Conservation (phyloP, 2,113 vertebrate species). For the Noturus placidus region DNA sequence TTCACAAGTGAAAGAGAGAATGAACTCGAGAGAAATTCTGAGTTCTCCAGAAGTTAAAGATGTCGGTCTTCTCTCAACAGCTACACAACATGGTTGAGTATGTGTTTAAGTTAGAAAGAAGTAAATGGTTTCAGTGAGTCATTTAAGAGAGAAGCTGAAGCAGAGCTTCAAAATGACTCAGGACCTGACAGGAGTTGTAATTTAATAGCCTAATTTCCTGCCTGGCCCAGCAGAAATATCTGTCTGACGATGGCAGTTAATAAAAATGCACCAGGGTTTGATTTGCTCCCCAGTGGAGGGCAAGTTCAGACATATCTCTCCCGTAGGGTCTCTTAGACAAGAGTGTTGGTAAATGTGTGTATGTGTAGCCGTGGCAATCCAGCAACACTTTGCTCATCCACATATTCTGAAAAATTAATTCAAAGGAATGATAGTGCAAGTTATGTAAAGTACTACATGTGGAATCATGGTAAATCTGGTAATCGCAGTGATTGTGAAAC, state of each 20-base stretch:
- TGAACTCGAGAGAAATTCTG: slow-evolving; percentile 11
- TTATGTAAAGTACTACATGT: slow-evolving; percentile 12
- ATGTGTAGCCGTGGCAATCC: slow-evolving; percentile 51
- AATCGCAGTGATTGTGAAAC: not conserved
- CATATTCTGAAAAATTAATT: slow-evolving; percentile 41
- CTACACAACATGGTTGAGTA: slow-evolving; percentile 62
- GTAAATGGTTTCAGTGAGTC: slow-evolving; percentile 87
- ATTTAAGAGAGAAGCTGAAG: slow-evolving; percentile 89
- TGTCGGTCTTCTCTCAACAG: slow-evolving; percentile 34
- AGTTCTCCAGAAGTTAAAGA: slow-evolving; percentile 8
- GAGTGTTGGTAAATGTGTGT: slow-evolving; percentile 33
- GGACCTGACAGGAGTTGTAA: slow-evolving; percentile 81
- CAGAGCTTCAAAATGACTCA: slow-evolving; percentile 75
- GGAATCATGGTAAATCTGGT: not conserved
- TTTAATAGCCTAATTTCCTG: slow-evolving; percentile 97
- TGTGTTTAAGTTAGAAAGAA: slow-evolving; percentile 82
- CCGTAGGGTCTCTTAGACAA: slow-evolving; percentile 60
- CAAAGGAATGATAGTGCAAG: slow-evolving; percentile 15
- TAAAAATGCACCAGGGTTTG: slow-evolving; percentile 82
- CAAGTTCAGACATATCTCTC: slow-evolving; percentile 79
- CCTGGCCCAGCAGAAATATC: slow-evolving; percentile 81
- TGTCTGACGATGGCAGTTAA: slow-evolving; percentile 85
- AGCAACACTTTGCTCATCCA: slow-evolving; percentile 69
- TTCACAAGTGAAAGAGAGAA: slow-evolving; percentile 54
- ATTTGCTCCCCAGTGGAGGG: slow-evolving; percentile 78